Conservation (phyloP, 2,888 invertebrate species). For the Operophtera brumata region DNA sequence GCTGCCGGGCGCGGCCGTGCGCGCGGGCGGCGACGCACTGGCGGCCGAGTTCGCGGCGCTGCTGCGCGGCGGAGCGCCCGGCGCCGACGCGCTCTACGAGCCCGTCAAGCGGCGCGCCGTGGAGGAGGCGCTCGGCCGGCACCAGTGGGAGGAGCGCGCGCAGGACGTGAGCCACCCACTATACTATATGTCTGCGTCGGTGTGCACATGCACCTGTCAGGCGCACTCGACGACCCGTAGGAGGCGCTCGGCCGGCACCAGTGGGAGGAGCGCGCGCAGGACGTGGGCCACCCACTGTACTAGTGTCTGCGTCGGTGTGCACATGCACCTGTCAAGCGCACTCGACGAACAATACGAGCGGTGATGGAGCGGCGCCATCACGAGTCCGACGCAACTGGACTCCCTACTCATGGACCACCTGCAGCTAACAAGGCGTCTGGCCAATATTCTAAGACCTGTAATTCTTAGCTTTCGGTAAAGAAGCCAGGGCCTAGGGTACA, state of each 20-base stretch:
- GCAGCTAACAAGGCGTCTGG: too few relatives aligned
- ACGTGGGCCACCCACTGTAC: slow-evolving; percentile 46
- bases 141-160: slow-evolving; percentile 97
- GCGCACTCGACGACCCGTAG: slow-evolving; percentile 94
- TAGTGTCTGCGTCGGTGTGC: slow-evolving; percentile 17
- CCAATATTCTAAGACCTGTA: too few relatives aligned
- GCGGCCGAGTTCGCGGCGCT: slow-evolving; percentile 60
- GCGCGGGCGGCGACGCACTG: slow-evolving; percentile 88
- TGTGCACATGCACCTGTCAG: slow-evolving; percentile 86
- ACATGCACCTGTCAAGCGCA: slow-evolving; percentile 92
- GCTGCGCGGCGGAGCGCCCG: slow-evolving; percentile 57
- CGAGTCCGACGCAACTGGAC: too few relatives aligned
- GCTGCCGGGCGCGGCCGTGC: slow-evolving; percentile 85
- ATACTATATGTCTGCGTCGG: not conserved
- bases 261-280: slow-evolving; percentile 95
- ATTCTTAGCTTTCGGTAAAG: too few relatives aligned
- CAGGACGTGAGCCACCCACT: slow-evolving; percentile 55
- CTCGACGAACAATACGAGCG: slow-evolving; percentile 95
- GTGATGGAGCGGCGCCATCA: slow-evolving; percentile 91
- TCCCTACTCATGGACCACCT: too few relatives aligned
- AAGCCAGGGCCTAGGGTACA: too few relatives aligned
- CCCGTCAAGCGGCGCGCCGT: slow-evolving; percentile 93
- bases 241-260: slow-evolving; percentile 92
- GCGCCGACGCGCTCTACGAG: slow-evolving; percentile 95
- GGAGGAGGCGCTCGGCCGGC: slow-evolving; percentile 90